A percentile compares a stretch with the other conserved stretches of the same genome.
phyloP scores from a whole-genome alignment of 2,797 vertebrate genomes.

The Picus viridis region DNA sequence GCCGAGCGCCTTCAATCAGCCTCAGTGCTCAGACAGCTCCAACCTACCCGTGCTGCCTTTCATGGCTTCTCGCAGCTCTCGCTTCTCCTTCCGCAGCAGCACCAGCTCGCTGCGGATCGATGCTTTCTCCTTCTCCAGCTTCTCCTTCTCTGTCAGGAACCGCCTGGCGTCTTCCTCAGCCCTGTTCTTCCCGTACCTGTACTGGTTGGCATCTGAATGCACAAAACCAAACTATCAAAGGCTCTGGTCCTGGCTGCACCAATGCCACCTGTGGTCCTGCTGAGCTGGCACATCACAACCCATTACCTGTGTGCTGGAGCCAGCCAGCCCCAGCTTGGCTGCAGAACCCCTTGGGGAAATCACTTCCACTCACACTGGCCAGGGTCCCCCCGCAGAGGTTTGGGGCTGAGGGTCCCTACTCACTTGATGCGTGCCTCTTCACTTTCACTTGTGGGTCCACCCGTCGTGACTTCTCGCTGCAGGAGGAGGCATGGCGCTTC shows the following conservation, averaged over 20 bases:
- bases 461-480: slow-evolving; percentile 89
- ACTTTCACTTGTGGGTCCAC: slow-evolving; percentile 87
- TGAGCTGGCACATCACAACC: background rate
- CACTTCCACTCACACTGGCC: rapidly evolving
- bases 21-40: rapidly evolving
- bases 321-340: background rate
- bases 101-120: slow-evolving; percentile 84
- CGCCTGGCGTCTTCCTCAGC: slow-evolving; percentile 93
- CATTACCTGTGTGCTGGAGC: rapidly evolving
- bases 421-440: slow-evolving; percentile 94
- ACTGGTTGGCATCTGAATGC: slow-evolving; percentile 89
- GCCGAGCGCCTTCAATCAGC: rapidly evolving
- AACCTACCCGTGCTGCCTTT: slow-evolving; percentile 83
- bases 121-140: slow-evolving; percentile 91
- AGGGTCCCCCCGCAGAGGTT: rapidly evolving
- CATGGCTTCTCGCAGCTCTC: slow-evolving; percentile 85
- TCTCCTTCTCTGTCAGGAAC: slow-evolving; percentile 91
- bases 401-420: slow-evolving; percentile 38
- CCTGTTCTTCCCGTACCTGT: slow-evolving; percentile 94
- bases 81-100: slow-evolving; percentile 87
- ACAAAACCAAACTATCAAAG: background rate
- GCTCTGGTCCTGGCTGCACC: rapidly evolving
- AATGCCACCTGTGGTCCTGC: rapidly evolving
- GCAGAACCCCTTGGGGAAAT: background rate
- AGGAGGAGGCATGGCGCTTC: slow-evolving; percentile 92